phyloP scores from a whole-genome alignment of 2,888 invertebrate species.

The Agrochola lota region DNA sequence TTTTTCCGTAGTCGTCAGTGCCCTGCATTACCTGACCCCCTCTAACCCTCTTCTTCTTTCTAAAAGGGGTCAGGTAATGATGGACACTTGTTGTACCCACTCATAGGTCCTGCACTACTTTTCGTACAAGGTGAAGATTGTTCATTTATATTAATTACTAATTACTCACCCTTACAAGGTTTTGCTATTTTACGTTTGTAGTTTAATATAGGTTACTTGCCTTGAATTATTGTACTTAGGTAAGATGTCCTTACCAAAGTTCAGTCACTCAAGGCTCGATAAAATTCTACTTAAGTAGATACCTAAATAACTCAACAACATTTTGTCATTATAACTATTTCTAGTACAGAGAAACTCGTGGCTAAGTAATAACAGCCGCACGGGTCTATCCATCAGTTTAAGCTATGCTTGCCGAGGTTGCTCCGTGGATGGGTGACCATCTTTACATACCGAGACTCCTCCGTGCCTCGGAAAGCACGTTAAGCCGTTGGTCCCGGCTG shows the following conservation, averaged over 20 bases:
- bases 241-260: neutral
- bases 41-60: neutral
- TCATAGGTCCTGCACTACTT: constrained; percentile 16
- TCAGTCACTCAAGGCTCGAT: constrained; percentile 23
- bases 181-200: constrained; percentile 3
- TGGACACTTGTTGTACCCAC: neutral
- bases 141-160: constrained; percentile 11
- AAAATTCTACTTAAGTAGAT: neutral
- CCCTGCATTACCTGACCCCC: neutral
- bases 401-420: no score
- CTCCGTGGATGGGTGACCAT: no score
- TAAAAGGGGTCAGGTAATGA: neutral
- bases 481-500: no score
- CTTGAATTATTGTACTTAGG: neutral
- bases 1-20: neutral
- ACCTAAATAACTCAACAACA: neutral
- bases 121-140: constrained; percentile 11
- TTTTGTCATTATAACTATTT: neutral
- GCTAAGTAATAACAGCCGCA: no score
- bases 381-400: no score
- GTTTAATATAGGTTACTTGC: neutral
- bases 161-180: constrained; percentile 36
- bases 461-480: no score
- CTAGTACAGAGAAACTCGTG: no score
- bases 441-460: no score